phyloP scores from a whole-genome alignment of 2,113 vertebrate genomes.

The Dromas ardeola region DNA sequence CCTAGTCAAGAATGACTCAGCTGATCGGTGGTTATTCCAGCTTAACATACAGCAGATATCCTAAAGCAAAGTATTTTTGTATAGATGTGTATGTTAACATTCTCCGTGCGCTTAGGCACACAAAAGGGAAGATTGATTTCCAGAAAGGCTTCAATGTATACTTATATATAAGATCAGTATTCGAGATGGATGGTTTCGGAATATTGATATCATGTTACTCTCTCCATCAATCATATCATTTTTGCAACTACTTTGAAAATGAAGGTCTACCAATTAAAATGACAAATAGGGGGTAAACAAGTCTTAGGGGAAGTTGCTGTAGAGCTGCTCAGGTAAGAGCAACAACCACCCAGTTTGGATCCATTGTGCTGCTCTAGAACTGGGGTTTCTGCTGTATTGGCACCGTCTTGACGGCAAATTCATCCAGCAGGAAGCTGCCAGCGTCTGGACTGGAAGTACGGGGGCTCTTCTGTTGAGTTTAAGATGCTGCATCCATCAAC shows the following conservation, averaged over 20 bases:
- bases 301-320: not conserved
- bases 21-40: not conserved
- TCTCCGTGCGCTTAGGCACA: not conserved
- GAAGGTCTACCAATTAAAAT: not conserved
- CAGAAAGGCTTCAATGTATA: not conserved
- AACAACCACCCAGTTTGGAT: rapidly evolving
- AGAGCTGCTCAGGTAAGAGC: not conserved
- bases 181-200: not conserved
- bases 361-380: not conserved
- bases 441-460: rapidly evolving
- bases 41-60: not conserved
- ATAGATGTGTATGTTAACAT: not conserved
- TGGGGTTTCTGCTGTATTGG: not conserved
- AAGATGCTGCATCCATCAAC: not conserved
- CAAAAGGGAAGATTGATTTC: not conserved
- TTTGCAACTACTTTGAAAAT: not conserved
- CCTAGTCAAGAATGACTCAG: not conserved
- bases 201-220: conserved; percentile 19
- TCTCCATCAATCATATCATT: not conserved
- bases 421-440: not conserved
- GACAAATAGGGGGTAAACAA: not conserved
- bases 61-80: not conserved
- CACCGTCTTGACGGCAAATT: rapidly evolving
- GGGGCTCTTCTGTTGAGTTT: not conserved
- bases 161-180: not conserved